Evolutionary conservation across 2,888 invertebrate genomes (phyloP), one percentile per base, ranked within the genome.

Genomic region (Parapristionchus giblindavisi): DNA sequence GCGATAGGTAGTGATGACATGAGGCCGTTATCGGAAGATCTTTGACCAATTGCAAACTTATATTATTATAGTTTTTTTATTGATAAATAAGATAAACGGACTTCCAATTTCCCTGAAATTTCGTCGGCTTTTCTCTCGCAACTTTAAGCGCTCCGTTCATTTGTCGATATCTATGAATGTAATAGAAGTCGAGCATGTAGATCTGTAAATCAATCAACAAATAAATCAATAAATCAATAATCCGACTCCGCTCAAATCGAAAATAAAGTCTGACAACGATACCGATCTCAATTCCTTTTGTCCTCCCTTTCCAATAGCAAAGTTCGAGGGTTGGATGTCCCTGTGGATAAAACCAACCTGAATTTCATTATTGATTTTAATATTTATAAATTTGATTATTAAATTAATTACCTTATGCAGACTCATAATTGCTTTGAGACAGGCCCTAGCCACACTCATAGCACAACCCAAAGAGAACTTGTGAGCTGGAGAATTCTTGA

Each of bases 181-280:
- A 71, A 29, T 56, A 71, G 56, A 71, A 71, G 36, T 71, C 70
- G 56, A 71, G 70, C 0, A 71, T 54, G 40, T 71, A 71, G 54
- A 71, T 71, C 70, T 71, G 36, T 4, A 71, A n/a, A 3, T 21
- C 11, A 14, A n/a, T n/a, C n/a, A n/a, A n/a, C n/a, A n/a, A n/a
- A n/a, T n/a, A n/a, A n/a, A n/a, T n/a, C n/a, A n/a, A n/a, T n/a
- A n/a, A n/a, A n/a, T n/a, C n/a, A n/a, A n/a, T n/a, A n/a, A n/a
- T n/a, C n/a, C n/a, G 17, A 17, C 43, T 43, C 29, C 27, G 29
- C 61, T 38, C 27, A 27, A 21, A 29, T 34, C 27, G 43, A 8
- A 43, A 17, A 43, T 17, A 43, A 8, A 8, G 43, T 24, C 56
- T 24, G n/a, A 6, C n/a, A 24, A 6, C n/a, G 56, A 27, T 11